Evolutionary conservation across 2,797 vertebrate species (phyloP), one percentile per base, ranked within the genome.

Genomic region (Halcyon chelicuti): DNA sequence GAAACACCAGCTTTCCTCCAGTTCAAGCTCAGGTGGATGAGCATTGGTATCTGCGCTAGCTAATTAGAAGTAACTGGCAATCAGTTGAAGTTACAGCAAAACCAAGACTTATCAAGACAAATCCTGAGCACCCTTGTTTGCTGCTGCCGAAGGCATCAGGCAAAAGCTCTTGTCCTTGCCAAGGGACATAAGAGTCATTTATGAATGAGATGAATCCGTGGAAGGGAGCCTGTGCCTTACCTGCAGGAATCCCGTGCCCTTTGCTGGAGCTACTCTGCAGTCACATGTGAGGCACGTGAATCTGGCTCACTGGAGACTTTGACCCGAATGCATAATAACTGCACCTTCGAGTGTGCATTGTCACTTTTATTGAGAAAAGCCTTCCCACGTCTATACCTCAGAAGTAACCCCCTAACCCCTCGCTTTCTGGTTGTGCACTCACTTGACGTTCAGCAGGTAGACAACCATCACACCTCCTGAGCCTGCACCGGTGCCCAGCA

Each of bases 1-100:
- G 92, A 90, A 87, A 28, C 33, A 74, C 7, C 66, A 81, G 49
- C 29, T 86, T 95, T 85, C 14, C 57, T 46, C 31, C 37, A 20
- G 54, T 49, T 88, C 55, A 65, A 15, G 66, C 25, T 84, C 37
- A 37, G 88, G 76, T 88, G 65, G 75, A 61, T 19, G 13, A 88
- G 17, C 15, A 5, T 1, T 40, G 55, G 28, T 83, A 55, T 90
- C n/a, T 37, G 40, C 25, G 28, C 74, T 67, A 47, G 80, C 33
- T 76, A 84, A 85, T 86, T 47, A 93, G 60, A 79, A n/a, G n/a
- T 33, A 68, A 68, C 28, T 20, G 35, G 19, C 35, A 73, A 84
- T 62, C 28, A 79, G 28, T 0, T 46, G 46, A 76, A 83, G 22
- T 51, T 74, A 44, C 25, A 79, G 28, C 7, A 84, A 70, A 72